These are phyloP conservation scores for Tympanuchus pallidicinctus DNA, from an alignment of 2,113 vertebrate genomes.

Conservation along the genomic window DNA sequence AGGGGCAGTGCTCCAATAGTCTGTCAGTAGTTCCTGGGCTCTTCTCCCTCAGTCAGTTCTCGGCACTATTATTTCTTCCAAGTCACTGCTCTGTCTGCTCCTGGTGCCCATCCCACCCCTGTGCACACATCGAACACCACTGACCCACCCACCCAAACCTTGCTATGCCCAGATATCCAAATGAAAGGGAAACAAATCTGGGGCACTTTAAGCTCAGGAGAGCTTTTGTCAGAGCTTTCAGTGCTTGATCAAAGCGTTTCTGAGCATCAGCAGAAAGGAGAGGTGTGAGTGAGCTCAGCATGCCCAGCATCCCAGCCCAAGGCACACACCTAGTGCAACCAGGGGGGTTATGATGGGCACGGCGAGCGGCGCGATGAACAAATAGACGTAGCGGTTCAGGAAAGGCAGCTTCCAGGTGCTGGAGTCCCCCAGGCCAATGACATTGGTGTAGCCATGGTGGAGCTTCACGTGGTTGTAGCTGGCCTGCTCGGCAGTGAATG, in stretches of 20 bases:
- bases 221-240: neutral
- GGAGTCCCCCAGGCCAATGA: conserved; percentile 92
- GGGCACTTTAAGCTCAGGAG: neutral
- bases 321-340: conserved; percentile 83
- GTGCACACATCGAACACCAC: fast-evolving
- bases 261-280: neutral
- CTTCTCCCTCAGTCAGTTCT: neutral
- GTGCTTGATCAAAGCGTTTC: neutral
- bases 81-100: neutral
- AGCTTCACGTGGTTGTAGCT: conserved; percentile 88
- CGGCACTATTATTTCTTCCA: neutral
- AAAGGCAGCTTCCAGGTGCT: conserved; percentile 90
- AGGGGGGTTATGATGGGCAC: conserved; percentile 89
- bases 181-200: neutral
- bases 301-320: neutral
- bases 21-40: neutral
- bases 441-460: conserved; percentile 92
- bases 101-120: fast-evolving
- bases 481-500: conserved; percentile 82
- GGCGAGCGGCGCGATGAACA: conserved; percentile 87
- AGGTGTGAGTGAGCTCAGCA: neutral
- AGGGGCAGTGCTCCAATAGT: neutral
- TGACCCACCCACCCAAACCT: fast-evolving
- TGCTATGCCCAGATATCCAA: neutral
- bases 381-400: conserved; percentile 86